These are phyloP conservation scores for Chaetops frenatus DNA, from an alignment of 2,113 vertebrate species.

Conservation along the genomic window DNA sequence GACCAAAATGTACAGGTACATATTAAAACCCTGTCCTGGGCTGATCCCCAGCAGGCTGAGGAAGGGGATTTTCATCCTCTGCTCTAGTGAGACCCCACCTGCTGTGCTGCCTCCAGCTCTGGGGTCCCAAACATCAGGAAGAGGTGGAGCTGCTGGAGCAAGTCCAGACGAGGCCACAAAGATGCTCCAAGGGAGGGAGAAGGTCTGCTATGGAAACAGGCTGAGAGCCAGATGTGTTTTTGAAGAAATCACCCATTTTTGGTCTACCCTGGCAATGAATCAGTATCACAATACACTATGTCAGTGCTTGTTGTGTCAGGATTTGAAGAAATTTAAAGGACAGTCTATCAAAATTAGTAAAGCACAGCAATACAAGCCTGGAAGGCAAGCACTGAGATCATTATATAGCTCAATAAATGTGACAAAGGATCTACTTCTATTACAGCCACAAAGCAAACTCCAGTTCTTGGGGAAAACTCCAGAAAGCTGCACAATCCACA, in stretches of 20 bases:
- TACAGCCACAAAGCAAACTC: not conserved
- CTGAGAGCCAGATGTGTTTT: not conserved
- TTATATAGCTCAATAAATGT: not conserved
- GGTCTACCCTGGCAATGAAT: not conserved
- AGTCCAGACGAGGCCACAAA: not conserved
- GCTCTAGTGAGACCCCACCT: not conserved
- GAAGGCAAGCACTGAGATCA: not conserved
- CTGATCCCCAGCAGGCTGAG: not conserved
- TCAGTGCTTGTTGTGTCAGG: rapidly evolving
- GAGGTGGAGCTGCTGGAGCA: not conserved
- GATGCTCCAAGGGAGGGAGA: not conserved
- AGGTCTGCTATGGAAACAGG: not conserved
- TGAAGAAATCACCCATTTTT: not conserved
- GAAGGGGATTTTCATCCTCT: not conserved
- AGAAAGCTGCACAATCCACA: not conserved
- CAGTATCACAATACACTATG: not conserved
- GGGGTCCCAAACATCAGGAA: not conserved
- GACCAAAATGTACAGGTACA: not conserved
- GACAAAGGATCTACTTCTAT: not conserved
- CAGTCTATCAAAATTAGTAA: not conserved
- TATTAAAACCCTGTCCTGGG: not conserved
- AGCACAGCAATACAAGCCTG: not conserved
- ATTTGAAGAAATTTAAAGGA: not conserved
- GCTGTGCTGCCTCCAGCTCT: not conserved
- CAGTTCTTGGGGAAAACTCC: not conserved